Percentiles rank a stretch among this genome's conserved stretches.
These are phyloP conservation scores for Lepas anatifera DNA, from an alignment of 2,888 invertebrate species.

Conservation along the genomic window DNA sequence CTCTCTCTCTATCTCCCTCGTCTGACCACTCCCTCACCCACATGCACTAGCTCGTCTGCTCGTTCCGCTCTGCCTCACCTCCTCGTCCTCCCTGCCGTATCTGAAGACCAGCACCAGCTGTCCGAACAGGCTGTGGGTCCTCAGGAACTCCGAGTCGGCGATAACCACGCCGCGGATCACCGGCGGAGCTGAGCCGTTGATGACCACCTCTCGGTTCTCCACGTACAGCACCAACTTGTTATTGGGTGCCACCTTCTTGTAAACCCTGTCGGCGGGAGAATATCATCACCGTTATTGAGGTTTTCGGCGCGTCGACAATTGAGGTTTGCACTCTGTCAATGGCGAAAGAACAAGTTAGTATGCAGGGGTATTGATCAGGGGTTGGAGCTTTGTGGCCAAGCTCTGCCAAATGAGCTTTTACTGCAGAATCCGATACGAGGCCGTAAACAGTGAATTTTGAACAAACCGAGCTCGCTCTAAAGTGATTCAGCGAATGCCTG, in stretches of 20 bases:
- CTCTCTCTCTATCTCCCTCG: no score
- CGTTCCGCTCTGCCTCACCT: no score
- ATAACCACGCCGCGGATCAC: constrained; percentile 23
- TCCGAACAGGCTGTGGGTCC: constrained; percentile 23
- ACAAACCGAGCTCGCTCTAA: no score
- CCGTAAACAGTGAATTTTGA: no score
- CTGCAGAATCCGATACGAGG: neutral
- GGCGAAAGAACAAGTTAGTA: no score
- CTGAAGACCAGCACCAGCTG: constrained; percentile 25
- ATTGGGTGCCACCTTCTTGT: constrained; percentile 11
- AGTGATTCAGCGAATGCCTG: no score
- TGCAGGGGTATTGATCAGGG: neutral
- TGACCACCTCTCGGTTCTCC: constrained; percentile 11
- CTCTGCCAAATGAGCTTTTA: neutral
- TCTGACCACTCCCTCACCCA: no score
- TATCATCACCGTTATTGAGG: neutral
- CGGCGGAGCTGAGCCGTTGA: constrained; percentile 17
- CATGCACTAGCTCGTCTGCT: no score
- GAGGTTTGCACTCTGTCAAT: no score
- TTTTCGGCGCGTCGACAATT: no score
- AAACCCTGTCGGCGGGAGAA: neutral
- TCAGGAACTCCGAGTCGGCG: constrained; percentile 23
- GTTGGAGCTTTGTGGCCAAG: neutral
- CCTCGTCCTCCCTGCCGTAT: constrained; percentile 24
- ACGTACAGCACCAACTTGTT: constrained; percentile 11